A percentile compares a stretch with the other conserved stretches of the same genome.
These are phyloP conservation scores for Zosterops borbonicus DNA, from an alignment of 2,113 vertebrate species.

Conservation along the genomic window DNA sequence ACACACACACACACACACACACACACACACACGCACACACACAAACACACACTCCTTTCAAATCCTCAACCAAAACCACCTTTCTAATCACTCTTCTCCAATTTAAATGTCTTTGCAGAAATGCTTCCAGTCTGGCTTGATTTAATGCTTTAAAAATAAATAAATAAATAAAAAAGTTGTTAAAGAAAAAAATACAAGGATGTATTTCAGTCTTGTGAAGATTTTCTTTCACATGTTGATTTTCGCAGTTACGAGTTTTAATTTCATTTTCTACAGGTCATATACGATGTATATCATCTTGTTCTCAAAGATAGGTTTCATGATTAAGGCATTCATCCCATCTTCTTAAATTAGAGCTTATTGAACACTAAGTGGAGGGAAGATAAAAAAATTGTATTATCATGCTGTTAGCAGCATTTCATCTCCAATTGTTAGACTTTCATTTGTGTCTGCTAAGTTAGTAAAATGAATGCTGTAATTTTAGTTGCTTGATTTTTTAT, in stretches of 20 bases:
- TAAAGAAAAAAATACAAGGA: neutral
- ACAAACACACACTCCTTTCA: neutral
- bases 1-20: too few species aligned
- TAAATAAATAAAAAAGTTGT: too few species aligned
- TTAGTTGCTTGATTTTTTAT: neutral
- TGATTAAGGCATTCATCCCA: neutral
- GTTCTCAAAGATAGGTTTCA: neutral
- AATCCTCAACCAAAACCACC: neutral
- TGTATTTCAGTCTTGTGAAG: neutral
- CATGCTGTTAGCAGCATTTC: neutral
- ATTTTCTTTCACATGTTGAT: neutral
- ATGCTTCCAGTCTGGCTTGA: neutral
- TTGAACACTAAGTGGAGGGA: neutral
- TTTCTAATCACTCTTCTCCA: neutral
- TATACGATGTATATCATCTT: neutral
- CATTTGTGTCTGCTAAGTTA: neutral
- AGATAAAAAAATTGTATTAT: neutral
- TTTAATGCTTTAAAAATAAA: neutral
- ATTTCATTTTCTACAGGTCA: neutral
- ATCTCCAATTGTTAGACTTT: neutral
- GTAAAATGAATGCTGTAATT: neutral
- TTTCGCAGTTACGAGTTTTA: neutral
- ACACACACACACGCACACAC: too few species aligned
- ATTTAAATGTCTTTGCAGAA: neutral
- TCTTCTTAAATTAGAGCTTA: neutral